Evolutionary conservation across 2,888 invertebrate species (phyloP), one percentile per base, ranked within the genome.

Genomic region (Syrphus vitripennis): DNA sequence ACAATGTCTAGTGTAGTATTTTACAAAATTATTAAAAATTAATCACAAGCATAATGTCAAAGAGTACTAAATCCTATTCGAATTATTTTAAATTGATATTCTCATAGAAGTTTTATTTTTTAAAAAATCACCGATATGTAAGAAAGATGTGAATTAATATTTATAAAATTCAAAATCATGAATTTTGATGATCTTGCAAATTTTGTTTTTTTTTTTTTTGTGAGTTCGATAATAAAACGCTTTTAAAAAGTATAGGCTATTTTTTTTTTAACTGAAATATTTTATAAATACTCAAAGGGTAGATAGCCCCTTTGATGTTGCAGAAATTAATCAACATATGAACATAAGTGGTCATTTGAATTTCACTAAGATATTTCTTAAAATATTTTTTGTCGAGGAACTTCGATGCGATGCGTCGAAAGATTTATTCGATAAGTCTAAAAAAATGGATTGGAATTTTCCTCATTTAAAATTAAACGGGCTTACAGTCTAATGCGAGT

Each of bases 1-100:
- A 48, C 48, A 50, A 34, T 67, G n/a, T 50, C n/a, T 67, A 48
- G 14, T 50, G 29, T 67, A 67, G 67, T 67, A 48, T 67, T 45
- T 40, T 45, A 63, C 63, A 63, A 34, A 63, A 67, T 24, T 34
- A 48, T 50, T 48, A 67, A 48, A 48, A n/a, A 3, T 21, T 48
- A 67, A 67, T 48, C 40, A 48, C n/a, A n/a, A 34, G 34, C 57
- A 61, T 10, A 61, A 40, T 61, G 24, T 61, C 40, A 50, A 34
- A 67, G 48, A 48, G 42, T 48, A 65, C 67, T 67, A 67, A 67
- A 14, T n/a, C 48, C 48, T 65, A 65, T 45, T 65, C 45, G 48
- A 21, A 42, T 61, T 10, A 40, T 57, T 34, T 21, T 34, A 21
- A 57, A 57, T 57, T 57, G 31, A 29, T 26, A 63, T 29, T 16